A percentile compares a stretch with the other conserved stretches of the same genome.
Conservation (phyloP, 2,888 invertebrate species). For the Polyploca ridens region DNA sequence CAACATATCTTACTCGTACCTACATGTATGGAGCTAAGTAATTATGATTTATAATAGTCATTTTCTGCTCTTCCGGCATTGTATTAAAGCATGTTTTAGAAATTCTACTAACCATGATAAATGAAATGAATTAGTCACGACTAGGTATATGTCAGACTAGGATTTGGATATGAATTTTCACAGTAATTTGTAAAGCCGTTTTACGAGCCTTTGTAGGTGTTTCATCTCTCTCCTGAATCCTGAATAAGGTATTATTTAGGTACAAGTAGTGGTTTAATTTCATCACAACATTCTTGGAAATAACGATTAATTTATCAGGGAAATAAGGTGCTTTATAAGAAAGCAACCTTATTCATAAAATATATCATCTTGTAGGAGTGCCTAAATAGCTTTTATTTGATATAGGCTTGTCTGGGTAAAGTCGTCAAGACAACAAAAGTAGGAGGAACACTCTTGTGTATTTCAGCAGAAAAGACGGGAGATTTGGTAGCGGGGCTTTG, state of each 20-base stretch:
- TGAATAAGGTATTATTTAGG: background rate
- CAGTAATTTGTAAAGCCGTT: constrained; percentile 1
- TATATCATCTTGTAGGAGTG: background rate
- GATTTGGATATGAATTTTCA: constrained; percentile 1
- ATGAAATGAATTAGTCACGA: background rate
- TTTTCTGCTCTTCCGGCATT: background rate
- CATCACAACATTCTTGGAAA: background rate
- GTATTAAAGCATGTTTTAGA: background rate
- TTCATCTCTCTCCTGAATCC: background rate
- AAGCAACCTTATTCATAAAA: background rate
- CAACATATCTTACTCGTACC: background rate
- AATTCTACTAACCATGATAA: constrained; percentile 3
- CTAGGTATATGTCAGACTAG: constrained; percentile 1
- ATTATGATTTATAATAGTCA: constrained; percentile 2
- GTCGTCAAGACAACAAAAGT: constrained; percentile 20
- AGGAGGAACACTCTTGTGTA: constrained; percentile 42
- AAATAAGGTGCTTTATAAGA: background rate
- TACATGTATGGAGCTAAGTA: background rate
- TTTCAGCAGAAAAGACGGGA: constrained; percentile 59
- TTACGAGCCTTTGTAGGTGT: background rate
- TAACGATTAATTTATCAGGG: background rate
- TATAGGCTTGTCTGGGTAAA: constrained; percentile 12
- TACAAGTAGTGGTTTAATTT: background rate
- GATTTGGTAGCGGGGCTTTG: constrained; percentile 63
- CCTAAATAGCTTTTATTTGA: background rate